These are phyloP conservation scores for Aspiorhynchus laticeps DNA, from an alignment of 2,113 vertebrate genomes.

Conservation along the genomic window DNA sequence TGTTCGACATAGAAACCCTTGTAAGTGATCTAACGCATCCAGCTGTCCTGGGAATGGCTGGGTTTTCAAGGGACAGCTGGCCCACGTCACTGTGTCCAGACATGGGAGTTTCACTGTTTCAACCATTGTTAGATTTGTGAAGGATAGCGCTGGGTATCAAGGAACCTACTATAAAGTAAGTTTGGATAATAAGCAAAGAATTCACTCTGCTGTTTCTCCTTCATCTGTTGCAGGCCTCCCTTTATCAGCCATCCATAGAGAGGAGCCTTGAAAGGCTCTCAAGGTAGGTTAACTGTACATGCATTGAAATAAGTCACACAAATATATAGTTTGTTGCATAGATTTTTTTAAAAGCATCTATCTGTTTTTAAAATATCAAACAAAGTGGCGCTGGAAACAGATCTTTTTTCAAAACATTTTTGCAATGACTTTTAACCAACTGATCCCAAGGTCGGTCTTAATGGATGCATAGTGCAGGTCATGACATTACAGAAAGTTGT, in stretches of 20 bases:
- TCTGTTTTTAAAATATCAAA: not conserved
- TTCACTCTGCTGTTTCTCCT: constrained; percentile 37
- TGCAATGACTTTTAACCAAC: not conserved
- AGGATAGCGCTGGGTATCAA: not conserved
- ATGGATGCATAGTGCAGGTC: not conserved
- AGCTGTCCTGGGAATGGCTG: not conserved
- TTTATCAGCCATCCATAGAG: constrained; percentile 51
- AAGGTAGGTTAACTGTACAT: constrained; percentile 54
- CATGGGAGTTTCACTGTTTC: not conserved
- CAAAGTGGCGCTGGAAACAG: not conserved
- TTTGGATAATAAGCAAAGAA: constrained; percentile 2
- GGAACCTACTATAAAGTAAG: not conserved
- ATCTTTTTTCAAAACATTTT: not conserved
- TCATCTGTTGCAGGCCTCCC: constrained; percentile 55
- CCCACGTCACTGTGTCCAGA: not conserved
- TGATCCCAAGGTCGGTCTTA: not conserved
- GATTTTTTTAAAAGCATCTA: not conserved
- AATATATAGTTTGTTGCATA: not conserved
- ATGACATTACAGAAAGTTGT: not conserved
- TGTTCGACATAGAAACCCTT: constrained; percentile 57
- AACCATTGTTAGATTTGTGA: not conserved
- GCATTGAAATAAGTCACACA: not conserved
- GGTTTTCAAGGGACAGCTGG: not conserved
- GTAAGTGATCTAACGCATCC: constrained; percentile 50
- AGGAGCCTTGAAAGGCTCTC: constrained; percentile 55